A percentile compares a stretch with the other conserved stretches of the same genome.
phyloP scores from a whole-genome alignment of 2,113 vertebrate genomes.

The Garra rufa region DNA sequence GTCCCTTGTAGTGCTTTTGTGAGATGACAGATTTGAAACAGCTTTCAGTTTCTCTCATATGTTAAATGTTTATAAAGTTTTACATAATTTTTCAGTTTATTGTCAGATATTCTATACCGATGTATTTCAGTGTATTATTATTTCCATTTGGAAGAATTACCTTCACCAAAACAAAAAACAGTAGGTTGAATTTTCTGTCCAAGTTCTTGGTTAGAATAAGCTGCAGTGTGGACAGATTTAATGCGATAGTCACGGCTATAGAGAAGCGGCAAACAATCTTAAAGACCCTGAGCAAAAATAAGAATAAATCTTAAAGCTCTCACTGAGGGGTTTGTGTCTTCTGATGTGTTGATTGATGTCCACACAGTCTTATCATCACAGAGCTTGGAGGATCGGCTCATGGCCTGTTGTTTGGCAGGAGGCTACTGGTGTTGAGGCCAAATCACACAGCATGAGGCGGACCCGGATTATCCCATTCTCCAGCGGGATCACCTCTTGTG shows the following conservation, averaged over 20 bases:
- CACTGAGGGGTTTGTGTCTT: not conserved
- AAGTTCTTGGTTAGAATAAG: not conserved
- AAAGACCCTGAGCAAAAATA: not conserved
- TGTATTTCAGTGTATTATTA: not conserved
- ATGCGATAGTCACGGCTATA: not conserved
- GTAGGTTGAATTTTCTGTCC: not conserved
- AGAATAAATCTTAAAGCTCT: not conserved
- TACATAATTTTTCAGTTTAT: too few relatives aligned
- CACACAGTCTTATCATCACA: slow-evolving; percentile 63
- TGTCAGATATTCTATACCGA: too few relatives aligned
- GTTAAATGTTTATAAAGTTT: too few relatives aligned
- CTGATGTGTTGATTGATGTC: slow-evolving; percentile 46
- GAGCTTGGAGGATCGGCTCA: slow-evolving; percentile 61
- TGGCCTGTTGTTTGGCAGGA: slow-evolving; percentile 60
- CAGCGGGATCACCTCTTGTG: slow-evolving; percentile 29
- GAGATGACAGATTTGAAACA: too few relatives aligned
- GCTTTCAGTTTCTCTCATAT: too few relatives aligned
- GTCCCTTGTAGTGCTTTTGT: too few relatives aligned
- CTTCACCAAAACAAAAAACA: not conserved
- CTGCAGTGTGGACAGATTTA: not conserved
- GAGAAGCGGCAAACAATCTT: not conserved
- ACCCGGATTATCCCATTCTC: slow-evolving; percentile 48
- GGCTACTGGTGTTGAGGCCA: slow-evolving; percentile 35
- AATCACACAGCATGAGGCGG: slow-evolving; percentile 32
- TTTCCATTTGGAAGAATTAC: not conserved